phyloP scores from a whole-genome alignment of 2,113 vertebrate species.

The Seriola quinqueradiata region DNA sequence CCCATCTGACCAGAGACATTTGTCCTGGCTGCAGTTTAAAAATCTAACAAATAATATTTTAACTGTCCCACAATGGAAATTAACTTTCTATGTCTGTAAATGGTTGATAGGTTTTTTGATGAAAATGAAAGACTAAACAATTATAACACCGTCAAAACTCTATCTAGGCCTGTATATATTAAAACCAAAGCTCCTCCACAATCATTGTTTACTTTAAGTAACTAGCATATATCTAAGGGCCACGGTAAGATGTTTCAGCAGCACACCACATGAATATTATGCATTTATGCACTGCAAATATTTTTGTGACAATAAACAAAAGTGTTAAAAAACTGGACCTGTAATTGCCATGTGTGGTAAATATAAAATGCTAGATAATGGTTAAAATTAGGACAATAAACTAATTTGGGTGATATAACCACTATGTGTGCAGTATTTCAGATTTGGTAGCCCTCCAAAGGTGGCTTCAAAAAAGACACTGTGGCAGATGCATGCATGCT shows the following conservation, averaged over 20 bases:
- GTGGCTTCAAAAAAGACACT: too few species aligned
- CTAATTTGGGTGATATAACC: not conserved
- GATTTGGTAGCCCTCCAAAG: too few species aligned
- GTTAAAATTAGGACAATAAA: not conserved
- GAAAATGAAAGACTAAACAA: not conserved
- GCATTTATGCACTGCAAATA: not conserved
- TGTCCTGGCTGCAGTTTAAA: constrained; percentile 19
- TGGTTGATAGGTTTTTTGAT: not conserved
- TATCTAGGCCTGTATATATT: not conserved
- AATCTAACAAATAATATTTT: constrained; percentile 11
- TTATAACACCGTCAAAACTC: not conserved
- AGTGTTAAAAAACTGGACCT: not conserved
- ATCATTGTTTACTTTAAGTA: not conserved
- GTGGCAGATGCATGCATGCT: too few species aligned
- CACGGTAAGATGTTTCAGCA: not conserved
- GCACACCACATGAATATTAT: not conserved
- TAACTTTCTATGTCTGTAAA: not conserved
- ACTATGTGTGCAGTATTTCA: not conserved
- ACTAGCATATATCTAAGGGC: not conserved
- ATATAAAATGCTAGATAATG: not conserved
- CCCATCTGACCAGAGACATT: constrained; percentile 30
- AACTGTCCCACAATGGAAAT: not conserved
- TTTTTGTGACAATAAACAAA: not conserved
- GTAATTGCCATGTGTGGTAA: not conserved
- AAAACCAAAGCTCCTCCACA: not conserved